phyloP scores from a whole-genome alignment of 2,113 vertebrate species.

The Lycaon pictus region DNA sequence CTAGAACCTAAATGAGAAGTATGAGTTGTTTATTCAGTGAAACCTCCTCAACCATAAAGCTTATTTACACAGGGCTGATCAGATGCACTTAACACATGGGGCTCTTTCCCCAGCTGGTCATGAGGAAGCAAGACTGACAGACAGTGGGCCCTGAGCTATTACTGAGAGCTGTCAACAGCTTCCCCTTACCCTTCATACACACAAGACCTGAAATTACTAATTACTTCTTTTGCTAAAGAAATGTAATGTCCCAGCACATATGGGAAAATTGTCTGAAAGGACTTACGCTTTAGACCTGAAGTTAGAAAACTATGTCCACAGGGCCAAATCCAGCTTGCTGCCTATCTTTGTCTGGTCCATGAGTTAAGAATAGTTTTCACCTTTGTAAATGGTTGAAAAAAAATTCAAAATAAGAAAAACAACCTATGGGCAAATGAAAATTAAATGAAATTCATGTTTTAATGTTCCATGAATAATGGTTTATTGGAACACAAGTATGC shows the following conservation, averaged over 20 bases:
- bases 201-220: background rate
- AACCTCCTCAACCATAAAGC: background rate
- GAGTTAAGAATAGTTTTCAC: constrained; percentile 24
- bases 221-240: background rate
- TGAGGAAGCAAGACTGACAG: background rate
- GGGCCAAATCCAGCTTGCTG: background rate
- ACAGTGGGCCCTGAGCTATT: background rate
- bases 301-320: background rate
- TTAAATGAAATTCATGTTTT: background rate
- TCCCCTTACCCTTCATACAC: background rate
- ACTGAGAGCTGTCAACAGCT: background rate
- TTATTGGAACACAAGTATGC: background rate
- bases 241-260: background rate
- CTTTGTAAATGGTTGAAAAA: background rate
- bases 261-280: background rate
- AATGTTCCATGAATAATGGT: background rate
- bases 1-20: background rate
- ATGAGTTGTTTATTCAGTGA: background rate
- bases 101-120: background rate
- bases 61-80: background rate
- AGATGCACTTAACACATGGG: background rate
- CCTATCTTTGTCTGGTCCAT: background rate
- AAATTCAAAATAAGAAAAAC: background rate
- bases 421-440: constrained; percentile 14
- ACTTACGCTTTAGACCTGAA: background rate